Evolutionary conservation across 2,113 vertebrate genomes (phyloP).

Genomic region (Pithys albifrons): DNA sequence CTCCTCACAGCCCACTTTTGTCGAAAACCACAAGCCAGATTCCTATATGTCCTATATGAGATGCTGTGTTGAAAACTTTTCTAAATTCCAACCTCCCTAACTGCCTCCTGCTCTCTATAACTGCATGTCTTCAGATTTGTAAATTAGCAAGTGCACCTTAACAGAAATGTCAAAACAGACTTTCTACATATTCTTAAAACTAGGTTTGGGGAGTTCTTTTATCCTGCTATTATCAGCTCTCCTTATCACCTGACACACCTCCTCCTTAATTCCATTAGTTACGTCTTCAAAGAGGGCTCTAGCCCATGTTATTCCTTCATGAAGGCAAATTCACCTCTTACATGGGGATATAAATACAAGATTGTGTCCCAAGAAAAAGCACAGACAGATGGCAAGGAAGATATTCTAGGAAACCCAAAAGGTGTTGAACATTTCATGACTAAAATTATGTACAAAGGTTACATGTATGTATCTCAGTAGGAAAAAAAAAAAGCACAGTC

Average conservation of each 20-base stretch:
- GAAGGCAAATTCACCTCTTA: background rate
- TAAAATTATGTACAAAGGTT: background rate
- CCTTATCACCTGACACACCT: background rate
- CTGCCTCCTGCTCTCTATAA: background rate
- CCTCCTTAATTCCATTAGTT: background rate
- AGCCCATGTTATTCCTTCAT: background rate
- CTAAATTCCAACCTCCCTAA: background rate
- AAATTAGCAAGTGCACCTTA: background rate
- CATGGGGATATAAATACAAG: background rate
- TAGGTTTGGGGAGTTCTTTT: background rate
- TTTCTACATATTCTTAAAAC: background rate
- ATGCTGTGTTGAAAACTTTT: background rate
- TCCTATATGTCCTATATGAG: background rate
- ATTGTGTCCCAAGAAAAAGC: background rate
- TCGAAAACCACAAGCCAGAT: background rate
- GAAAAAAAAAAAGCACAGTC: background rate
- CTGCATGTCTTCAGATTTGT: background rate
- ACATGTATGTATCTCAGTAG: background rate
- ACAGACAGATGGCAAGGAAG: background rate
- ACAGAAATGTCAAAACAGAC: background rate
- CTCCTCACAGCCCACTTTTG: background rate
- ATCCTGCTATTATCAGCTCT: background rate
- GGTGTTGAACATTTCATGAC: background rate
- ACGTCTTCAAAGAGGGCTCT: background rate
- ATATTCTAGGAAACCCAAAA: background rate